Percentiles rank a stretch among this genome's conserved stretches.
These are phyloP conservation scores for Chanos chanos DNA, from an alignment of 2,797 vertebrate species.

Conservation along the genomic window DNA sequence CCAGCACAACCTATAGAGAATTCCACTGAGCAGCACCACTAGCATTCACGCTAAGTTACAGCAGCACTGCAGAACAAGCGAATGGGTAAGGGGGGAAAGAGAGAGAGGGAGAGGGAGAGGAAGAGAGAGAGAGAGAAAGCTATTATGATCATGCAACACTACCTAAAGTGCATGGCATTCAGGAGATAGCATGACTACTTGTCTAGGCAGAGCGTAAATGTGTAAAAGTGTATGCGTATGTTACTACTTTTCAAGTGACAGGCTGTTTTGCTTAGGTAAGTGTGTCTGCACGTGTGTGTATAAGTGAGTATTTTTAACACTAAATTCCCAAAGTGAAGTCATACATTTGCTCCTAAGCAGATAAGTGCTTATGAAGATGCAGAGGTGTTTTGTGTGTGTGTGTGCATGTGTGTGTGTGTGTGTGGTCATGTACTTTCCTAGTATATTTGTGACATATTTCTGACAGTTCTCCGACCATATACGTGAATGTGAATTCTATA, in stretches of 20 bases:
- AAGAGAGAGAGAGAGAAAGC: neutral
- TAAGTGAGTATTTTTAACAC: too few relatives aligned
- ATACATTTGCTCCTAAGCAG: too few relatives aligned
- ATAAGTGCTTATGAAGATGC: too few relatives aligned
- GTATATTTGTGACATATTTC: too few relatives aligned
- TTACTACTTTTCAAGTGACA: neutral
- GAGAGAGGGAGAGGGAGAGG: neutral
- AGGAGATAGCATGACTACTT: constrained; percentile 26
- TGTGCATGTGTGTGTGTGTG: neutral
- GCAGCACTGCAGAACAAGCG: constrained; percentile 12
- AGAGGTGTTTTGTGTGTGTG: neutral
- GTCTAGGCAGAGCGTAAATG: constrained; percentile 2
- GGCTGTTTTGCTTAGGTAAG: neutral
- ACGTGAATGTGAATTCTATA: neutral
- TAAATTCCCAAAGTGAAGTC: too few relatives aligned
- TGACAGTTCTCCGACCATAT: too few relatives aligned
- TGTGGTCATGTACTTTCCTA: neutral
- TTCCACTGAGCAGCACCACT: constrained; percentile 13
- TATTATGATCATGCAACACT: constrained; percentile 39
- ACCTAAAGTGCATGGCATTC: constrained; percentile 49
- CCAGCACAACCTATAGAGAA: constrained; percentile 14
- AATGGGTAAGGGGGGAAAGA: neutral
- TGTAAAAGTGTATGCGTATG: neutral
- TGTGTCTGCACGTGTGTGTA: neutral
- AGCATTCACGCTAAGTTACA: neutral